Conservation (phyloP, 2,888 invertebrate species). For the Hedya salicella region DNA sequence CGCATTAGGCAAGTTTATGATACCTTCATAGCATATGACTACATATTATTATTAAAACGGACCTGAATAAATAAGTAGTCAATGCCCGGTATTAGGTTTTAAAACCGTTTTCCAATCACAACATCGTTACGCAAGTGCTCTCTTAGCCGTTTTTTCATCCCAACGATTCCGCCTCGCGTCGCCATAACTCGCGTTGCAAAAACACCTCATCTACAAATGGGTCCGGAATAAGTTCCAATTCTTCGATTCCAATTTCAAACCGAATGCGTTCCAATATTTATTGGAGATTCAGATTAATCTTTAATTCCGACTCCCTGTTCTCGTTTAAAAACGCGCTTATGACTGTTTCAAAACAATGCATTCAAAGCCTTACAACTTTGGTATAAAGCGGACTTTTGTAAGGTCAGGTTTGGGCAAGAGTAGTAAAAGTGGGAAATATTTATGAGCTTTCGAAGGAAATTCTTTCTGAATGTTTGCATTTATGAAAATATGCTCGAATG, state of each 20-base stretch:
- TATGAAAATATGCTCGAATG: conserved; percentile 84
- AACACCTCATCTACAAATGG: conserved; percentile 82
- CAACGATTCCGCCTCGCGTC: conserved; percentile 24
- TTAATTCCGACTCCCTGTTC: conserved; percentile 71
- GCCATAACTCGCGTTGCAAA: conserved; percentile 69
- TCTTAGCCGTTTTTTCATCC: conserved; percentile 31
- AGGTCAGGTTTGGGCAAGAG: conserved; percentile 54
- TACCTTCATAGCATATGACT: too few relatives aligned
- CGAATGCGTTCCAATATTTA: conserved; percentile 81
- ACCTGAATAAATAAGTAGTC: neutral
- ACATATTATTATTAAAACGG: too few relatives aligned
- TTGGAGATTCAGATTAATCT: conserved; percentile 82
- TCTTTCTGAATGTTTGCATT: conserved; percentile 84
- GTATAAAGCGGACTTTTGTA: conserved; percentile 54
- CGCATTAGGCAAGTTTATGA: too few relatives aligned
- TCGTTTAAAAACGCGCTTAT: conserved; percentile 80
- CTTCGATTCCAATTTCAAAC: conserved; percentile 81
- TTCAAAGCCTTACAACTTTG: conserved; percentile 51
- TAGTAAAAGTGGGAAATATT: conserved; percentile 83
- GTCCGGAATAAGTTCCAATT: conserved; percentile 79
- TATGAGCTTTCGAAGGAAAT: conserved; percentile 84
- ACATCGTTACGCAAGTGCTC: conserved; percentile 14
- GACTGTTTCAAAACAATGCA: conserved; percentile 53
- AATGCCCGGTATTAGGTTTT: neutral
- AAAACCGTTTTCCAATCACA: conserved; percentile 19